phyloP scores from a whole-genome alignment of 2,888 invertebrate genomes.

The Calliphora vomitoria region DNA sequence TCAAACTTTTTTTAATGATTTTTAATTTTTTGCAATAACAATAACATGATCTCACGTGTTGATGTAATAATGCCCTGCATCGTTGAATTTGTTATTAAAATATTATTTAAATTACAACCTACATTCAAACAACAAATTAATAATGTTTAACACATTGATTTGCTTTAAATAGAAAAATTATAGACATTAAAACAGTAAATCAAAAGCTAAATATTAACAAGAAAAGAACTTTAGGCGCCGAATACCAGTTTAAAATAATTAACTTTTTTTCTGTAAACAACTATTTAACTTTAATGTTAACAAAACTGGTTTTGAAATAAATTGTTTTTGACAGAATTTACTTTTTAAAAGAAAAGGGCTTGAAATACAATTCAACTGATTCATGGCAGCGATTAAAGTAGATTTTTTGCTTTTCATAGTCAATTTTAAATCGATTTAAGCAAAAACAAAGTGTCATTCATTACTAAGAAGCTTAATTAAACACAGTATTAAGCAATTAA shows the following conservation, averaged over 20 bases:
- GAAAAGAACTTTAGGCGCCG: slow-evolving; percentile 39
- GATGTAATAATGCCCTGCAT: slow-evolving; percentile 40
- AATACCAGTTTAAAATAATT: slow-evolving; percentile 15
- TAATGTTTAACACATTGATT: slow-evolving; percentile 16
- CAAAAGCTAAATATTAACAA: slow-evolving; percentile 7
- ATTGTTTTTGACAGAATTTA: slow-evolving; percentile 1
- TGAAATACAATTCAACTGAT: background rate
- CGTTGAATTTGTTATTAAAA: slow-evolving; percentile 19
- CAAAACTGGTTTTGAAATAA: slow-evolving; percentile 38
- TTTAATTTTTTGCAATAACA: slow-evolving; percentile 14
- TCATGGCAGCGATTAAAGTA: background rate
- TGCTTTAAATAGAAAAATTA: slow-evolving; percentile 8
- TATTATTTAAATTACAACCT: slow-evolving; percentile 46
- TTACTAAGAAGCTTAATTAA: slow-evolving; percentile 23
- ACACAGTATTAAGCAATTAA: slow-evolving; percentile 1
- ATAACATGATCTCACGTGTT: slow-evolving; percentile 62
- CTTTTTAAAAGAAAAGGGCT: background rate
- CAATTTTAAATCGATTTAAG: background rate
- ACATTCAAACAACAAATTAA: slow-evolving; percentile 18
- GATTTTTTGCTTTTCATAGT: background rate
- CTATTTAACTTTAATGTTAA: background rate
- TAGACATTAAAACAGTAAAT: background rate
- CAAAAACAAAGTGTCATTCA: slow-evolving; percentile 24
- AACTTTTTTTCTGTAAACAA: slow-evolving; percentile 18
- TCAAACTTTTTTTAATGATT: background rate